phyloP scores from a whole-genome alignment of 1,140 invertebrate species.

The Heterodera schachtii region DNA sequence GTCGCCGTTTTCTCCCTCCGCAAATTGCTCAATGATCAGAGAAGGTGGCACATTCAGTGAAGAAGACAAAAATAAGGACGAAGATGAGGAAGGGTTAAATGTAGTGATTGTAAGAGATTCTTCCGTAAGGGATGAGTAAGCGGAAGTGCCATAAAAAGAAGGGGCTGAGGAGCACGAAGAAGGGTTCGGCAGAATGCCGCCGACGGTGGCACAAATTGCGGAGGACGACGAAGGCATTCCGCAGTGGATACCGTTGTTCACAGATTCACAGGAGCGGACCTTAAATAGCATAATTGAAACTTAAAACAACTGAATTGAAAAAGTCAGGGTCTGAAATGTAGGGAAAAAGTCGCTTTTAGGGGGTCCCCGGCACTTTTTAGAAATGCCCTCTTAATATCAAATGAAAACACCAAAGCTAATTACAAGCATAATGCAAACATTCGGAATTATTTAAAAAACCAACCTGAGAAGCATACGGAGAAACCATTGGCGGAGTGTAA shows the following conservation, averaged over 20 bases:
- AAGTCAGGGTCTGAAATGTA: too few species aligned
- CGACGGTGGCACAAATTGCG: neutral
- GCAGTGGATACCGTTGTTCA: slow-evolving; percentile 9
- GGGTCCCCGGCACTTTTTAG: too few species aligned
- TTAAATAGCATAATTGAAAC: neutral
- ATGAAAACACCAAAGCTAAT: too few species aligned
- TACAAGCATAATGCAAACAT: too few species aligned
- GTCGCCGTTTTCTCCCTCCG: neutral
- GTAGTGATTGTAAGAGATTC: slow-evolving; percentile 3
- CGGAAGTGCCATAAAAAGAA: neutral
- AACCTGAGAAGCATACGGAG: slow-evolving; percentile 49
- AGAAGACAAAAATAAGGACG: neutral
- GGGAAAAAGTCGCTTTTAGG: too few species aligned
- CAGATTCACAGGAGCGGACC: slow-evolving; percentile 27
- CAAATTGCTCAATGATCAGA: slow-evolving; percentile 30
- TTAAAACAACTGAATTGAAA: too few species aligned
- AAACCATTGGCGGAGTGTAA: slow-evolving; percentile 47
- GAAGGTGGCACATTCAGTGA: neutral
- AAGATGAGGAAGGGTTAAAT: neutral
- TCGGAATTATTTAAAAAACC: too few species aligned
- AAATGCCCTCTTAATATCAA: too few species aligned
- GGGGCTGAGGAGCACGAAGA: neutral
- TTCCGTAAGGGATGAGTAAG: slow-evolving; percentile 6
- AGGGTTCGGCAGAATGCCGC: neutral
- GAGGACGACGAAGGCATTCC: neutral